A percentile compares a stretch with the other conserved stretches of the same genome.
Evolutionary conservation across 1,140 invertebrate genomes (phyloP).

Genomic region (Tetragnatha versicolor): DNA sequence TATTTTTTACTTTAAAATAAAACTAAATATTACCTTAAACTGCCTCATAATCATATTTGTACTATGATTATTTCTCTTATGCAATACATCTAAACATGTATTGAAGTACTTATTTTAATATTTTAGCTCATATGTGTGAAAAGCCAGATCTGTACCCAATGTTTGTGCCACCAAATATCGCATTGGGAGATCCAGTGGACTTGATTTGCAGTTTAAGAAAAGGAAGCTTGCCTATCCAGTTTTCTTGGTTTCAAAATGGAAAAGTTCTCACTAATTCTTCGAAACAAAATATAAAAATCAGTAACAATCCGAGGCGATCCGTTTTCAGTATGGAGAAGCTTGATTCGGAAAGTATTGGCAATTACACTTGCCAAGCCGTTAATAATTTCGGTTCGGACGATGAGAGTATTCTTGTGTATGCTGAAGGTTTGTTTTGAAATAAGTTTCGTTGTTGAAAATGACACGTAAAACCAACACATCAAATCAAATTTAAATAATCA

Average conservation of each 20-base stretch:
- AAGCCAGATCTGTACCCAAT: conserved; percentile 18
- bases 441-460: no score
- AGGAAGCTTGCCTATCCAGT: conserved; percentile 33
- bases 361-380: conserved; percentile 36
- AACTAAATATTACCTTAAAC: no score
- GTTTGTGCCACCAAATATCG: conserved; percentile 40
- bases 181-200: conserved; percentile 25
- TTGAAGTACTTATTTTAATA: no score
- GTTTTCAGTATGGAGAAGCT: neutral
- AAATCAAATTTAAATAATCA: no score
- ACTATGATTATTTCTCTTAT: neutral
- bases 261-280: neutral
- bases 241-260: conserved; percentile 34
- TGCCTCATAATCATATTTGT: no score
- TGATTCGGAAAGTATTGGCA: conserved; percentile 14
- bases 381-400: conserved; percentile 16
- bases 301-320: neutral
- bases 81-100: no score
- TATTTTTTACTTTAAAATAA: no score
- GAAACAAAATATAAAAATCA: conserved; percentile 13
- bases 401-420: conserved; percentile 27
- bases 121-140: conserved; percentile 8
- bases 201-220: conserved; percentile 33
- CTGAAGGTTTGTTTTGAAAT: conserved; percentile 26
- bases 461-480: no score